Evolutionary conservation across 2,113 vertebrate genomes (phyloP).

Genomic region (Pluvianellus socialis): DNA sequence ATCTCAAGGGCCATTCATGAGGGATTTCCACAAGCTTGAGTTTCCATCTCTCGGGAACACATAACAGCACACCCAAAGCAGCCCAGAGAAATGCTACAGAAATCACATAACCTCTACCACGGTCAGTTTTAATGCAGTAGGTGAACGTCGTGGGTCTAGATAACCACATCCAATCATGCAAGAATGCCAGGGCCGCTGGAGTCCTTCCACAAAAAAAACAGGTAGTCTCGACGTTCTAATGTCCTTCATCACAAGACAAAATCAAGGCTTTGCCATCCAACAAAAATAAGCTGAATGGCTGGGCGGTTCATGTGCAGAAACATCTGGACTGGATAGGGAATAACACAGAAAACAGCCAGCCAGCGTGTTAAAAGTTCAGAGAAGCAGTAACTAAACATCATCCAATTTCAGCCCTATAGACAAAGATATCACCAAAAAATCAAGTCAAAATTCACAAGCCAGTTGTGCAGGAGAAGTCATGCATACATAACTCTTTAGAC

Average conservation of each 20-base stretch:
- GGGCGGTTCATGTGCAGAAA: background rate
- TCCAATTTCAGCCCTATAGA: background rate
- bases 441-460: background rate
- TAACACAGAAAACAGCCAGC: background rate
- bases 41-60: background rate
- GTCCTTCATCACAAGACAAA: background rate
- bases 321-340: constrained; percentile 29
- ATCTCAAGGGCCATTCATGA: background rate
- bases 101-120: background rate
- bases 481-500: background rate
- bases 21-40: background rate
- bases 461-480: background rate
- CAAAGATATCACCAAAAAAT: background rate
- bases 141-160: accelerated
- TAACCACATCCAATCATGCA: background rate
- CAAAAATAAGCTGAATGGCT: background rate
- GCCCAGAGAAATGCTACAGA: background rate
- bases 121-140: background rate
- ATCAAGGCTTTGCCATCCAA: constrained; percentile 2
- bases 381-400: background rate
- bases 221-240: background rate
- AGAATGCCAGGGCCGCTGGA: background rate
- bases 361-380: constrained; percentile 8
- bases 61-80: background rate
- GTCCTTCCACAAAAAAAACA: background rate